A percentile compares a stretch with the other conserved stretches of the same genome.
Conservation (phyloP, 2,888 invertebrate genomes). For the Folsomia candida region DNA sequence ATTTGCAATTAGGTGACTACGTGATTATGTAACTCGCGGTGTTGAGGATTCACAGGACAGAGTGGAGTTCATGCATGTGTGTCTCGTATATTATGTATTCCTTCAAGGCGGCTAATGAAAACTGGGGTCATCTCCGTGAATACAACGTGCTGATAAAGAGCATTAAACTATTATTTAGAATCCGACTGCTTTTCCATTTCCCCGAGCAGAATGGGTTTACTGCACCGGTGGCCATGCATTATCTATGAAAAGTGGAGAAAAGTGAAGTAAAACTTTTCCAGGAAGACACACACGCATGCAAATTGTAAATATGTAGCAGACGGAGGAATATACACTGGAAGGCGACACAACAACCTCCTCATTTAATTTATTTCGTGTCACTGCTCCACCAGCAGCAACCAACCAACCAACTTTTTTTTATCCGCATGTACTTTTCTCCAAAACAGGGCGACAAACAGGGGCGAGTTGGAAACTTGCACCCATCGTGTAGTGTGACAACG, state of each 20-base stretch:
- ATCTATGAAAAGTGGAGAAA: not conserved
- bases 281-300: not conserved
- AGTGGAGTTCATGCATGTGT: too few relatives aligned
- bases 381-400: not conserved
- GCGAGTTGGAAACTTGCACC: not conserved
- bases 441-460: not conserved
- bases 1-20: too few relatives aligned
- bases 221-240: not conserved
- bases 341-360: not conserved
- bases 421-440: not conserved
- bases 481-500: too few relatives aligned
- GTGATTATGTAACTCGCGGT: too few relatives aligned
- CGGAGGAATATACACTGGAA: not conserved
- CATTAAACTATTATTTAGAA: not conserved
- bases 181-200: not conserved
- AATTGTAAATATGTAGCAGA: not conserved
- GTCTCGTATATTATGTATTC: too few relatives aligned
- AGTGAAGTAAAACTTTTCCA: not conserved
- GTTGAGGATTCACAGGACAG: too few relatives aligned
- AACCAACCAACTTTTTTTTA: not conserved
- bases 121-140: too few relatives aligned
- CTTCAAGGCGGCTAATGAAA: too few relatives aligned
- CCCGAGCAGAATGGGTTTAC: too few relatives aligned
- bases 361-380: constrained; percentile 11
- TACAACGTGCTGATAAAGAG: not conserved